phyloP scores from a whole-genome alignment of 2,888 invertebrate genomes.

The Vanessa cardui region DNA sequence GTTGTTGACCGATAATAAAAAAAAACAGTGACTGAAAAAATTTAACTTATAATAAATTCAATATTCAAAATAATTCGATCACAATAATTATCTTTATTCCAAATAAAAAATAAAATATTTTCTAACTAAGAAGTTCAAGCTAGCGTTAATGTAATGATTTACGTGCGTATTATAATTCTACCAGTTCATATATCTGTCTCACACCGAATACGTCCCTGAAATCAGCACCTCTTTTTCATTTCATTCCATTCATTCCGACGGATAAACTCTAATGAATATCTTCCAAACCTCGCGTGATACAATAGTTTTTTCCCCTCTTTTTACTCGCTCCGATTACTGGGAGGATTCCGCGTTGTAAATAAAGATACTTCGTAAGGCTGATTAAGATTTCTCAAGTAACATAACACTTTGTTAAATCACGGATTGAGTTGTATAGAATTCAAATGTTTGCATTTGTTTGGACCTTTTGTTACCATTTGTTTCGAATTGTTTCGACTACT shows the following conservation, averaged over 20 bases:
- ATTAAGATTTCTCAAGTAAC: slow-evolving; percentile 44
- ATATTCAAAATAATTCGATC: no score
- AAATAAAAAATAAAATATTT: no score
- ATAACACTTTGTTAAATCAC: slow-evolving; percentile 34
- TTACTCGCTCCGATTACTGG: slow-evolving; percentile 48
- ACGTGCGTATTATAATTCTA: no score
- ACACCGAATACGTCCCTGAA: slow-evolving; percentile 50
- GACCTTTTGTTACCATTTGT: neutral
- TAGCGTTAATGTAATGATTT: no score
- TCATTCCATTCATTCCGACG: slow-evolving; percentile 58
- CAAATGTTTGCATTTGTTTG: slow-evolving; percentile 24
- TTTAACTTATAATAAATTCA: no score
- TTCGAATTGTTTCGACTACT: no score
- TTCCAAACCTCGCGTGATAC: slow-evolving; percentile 49
- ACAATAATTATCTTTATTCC: no score
- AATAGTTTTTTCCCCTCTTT: slow-evolving; percentile 49
- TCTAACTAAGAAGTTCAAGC: no score
- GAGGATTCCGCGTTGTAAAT: slow-evolving; percentile 46
- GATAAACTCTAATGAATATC: slow-evolving; percentile 67
- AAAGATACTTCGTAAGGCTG: slow-evolving; percentile 43
- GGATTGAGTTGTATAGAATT: slow-evolving; percentile 20
- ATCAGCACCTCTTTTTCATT: slow-evolving; percentile 59
- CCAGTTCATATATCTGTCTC: neutral
- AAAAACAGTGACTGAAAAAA: no score
- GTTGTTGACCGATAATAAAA: no score